phyloP scores from a whole-genome alignment of 2,888 invertebrate species.

The Caradrina clavipalpis region DNA sequence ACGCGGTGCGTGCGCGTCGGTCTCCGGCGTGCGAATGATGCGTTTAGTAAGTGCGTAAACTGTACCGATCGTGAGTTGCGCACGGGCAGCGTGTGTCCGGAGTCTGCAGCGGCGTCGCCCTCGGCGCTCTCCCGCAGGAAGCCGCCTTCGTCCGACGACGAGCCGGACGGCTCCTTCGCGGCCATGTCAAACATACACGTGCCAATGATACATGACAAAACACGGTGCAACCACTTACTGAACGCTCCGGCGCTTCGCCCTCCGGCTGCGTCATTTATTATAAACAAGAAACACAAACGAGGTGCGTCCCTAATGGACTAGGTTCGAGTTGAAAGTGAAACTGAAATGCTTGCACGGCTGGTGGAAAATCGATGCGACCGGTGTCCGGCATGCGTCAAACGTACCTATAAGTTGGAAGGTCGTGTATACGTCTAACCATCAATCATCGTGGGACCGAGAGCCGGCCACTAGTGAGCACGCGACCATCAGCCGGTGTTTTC shows the following conservation, averaged over 20 bases:
- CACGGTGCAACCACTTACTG: slow-evolving; percentile 77
- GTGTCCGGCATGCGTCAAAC: slow-evolving; percentile 79
- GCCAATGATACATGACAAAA: slow-evolving; percentile 77
- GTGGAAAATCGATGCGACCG: slow-evolving; percentile 86
- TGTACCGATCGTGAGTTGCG: slow-evolving; percentile 90
- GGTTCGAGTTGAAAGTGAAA: slow-evolving; percentile 82
- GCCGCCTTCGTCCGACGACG: slow-evolving; percentile 90
- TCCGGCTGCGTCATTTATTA: slow-evolving; percentile 67
- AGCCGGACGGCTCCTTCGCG: slow-evolving; percentile 88
- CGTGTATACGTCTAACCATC: slow-evolving; percentile 72
- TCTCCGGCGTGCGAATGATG: slow-evolving; percentile 74
- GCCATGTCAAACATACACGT: slow-evolving; percentile 83
- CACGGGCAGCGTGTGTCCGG: slow-evolving; percentile 90
- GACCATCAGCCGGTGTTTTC: slow-evolving; percentile 61
- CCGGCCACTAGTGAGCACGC: slow-evolving; percentile 68
- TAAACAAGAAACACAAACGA: slow-evolving; percentile 65
- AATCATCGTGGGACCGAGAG: slow-evolving; percentile 77
- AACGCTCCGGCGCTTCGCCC: slow-evolving; percentile 64
- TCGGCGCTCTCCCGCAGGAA: slow-evolving; percentile 85
- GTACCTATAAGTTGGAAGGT: slow-evolving; percentile 80
- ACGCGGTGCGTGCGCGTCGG: slow-evolving; percentile 61
- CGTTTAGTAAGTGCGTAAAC: slow-evolving; percentile 72
- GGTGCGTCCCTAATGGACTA: slow-evolving; percentile 78
- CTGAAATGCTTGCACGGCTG: slow-evolving; percentile 76
- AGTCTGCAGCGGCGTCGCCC: slow-evolving; percentile 77